phyloP scores from a whole-genome alignment of 2,797 vertebrate species.

The Chromis chromis region DNA sequence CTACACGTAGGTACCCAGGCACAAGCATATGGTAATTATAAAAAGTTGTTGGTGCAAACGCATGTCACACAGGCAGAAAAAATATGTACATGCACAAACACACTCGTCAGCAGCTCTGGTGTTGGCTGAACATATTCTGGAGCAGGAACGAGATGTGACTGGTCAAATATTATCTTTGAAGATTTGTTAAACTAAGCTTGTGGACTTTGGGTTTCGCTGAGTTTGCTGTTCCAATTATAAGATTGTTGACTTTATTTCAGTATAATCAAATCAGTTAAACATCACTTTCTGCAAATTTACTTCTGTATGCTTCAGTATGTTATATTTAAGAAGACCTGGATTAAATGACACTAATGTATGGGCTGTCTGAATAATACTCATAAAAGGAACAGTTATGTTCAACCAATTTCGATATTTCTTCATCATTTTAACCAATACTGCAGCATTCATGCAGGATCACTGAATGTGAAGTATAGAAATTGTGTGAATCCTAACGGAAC shows the following conservation, averaged over 20 bases:
- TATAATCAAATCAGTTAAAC: constrained; percentile 75
- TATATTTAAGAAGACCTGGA: constrained; percentile 38
- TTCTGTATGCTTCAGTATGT: constrained; percentile 28
- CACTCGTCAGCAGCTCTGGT: constrained; percentile 34
- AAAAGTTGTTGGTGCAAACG: constrained; percentile 15
- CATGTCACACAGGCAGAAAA: constrained; percentile 32
- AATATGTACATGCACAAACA: constrained; percentile 35
- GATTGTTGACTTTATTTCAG: constrained; percentile 79
- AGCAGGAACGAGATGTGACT: constrained; percentile 77
- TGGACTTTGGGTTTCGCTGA: constrained; percentile 74
- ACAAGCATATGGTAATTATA: constrained; percentile 15
- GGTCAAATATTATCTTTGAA: constrained; percentile 81
- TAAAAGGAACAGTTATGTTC: constrained; percentile 13
- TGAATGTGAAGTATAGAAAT: not conserved
- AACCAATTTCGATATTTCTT: not conserved
- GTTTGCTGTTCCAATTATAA: constrained; percentile 80
- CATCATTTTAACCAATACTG: not conserved
- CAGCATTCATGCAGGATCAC: not conserved
- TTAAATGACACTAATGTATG: constrained; percentile 9
- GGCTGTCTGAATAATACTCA: not conserved
- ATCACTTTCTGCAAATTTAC: constrained; percentile 63
- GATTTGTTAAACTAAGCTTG: constrained; percentile 76
- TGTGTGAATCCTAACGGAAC: not conserved
- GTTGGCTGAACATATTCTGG: constrained; percentile 59
- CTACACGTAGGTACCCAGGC: constrained; percentile 5